A percentile compares a stretch with the other conserved stretches of the same genome.
These are phyloP conservation scores for Leuctra nigra DNA, from an alignment of 2,888 invertebrate genomes.

Conservation along the genomic window DNA sequence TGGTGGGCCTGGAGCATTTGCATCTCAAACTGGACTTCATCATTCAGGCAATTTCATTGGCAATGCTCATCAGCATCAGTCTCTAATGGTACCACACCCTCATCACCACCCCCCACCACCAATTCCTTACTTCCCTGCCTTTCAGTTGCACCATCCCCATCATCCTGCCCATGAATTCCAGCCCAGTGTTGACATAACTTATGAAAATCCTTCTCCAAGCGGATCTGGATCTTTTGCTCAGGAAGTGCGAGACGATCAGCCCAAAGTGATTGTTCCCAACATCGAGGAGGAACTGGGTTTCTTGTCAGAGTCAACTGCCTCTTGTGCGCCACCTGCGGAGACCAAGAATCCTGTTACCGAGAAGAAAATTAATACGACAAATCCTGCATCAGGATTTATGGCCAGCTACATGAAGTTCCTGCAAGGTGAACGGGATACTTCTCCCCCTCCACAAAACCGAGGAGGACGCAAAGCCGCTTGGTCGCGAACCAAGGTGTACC, in stretches of 20 bases:
- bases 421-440: conserved; percentile 74
- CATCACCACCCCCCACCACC: conserved; percentile 53
- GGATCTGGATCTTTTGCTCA: conserved; percentile 34
- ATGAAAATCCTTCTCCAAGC: conserved; percentile 51
- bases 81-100: conserved; percentile 59
- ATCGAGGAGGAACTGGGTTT: conserved; percentile 84
- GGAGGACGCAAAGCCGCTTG: conserved; percentile 61
- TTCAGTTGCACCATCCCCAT: conserved; percentile 53
- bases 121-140: conserved; percentile 69
- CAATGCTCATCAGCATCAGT: conserved; percentile 55
- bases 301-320: conserved; percentile 50
- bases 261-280: conserved; percentile 81
- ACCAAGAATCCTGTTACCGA: background rate
- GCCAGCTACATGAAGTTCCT: conserved; percentile 80
- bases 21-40: conserved; percentile 49
- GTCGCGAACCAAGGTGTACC: conserved; percentile 43
- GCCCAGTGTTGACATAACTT: conserved; percentile 58
- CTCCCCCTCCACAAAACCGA: conserved; percentile 66
- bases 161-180: conserved; percentile 60
- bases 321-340: conserved; percentile 16
- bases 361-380: conserved; percentile 36
- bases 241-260: conserved; percentile 54
- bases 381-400: conserved; percentile 71
- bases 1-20: conserved; percentile 48
- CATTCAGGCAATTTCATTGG: conserved; percentile 45